phyloP scores from a whole-genome alignment of 2,888 invertebrate species.

The Stictocephala bisonia region DNA sequence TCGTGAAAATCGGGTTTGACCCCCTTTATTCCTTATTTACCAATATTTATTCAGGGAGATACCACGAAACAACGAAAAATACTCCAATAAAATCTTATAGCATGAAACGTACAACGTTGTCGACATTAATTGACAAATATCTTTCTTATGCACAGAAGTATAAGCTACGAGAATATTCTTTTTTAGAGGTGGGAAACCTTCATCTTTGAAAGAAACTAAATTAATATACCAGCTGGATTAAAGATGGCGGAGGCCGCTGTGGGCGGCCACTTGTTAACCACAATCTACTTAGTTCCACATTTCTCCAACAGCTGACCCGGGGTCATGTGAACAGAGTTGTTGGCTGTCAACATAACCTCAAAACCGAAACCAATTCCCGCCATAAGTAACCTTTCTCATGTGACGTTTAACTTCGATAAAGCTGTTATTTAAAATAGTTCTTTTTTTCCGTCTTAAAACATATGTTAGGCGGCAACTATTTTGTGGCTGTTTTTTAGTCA shows the following conservation, averaged over 20 bases:
- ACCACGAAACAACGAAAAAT: too few species aligned
- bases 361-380: constrained; percentile 29
- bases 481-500: constrained; percentile 1
- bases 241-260: constrained; percentile 22
- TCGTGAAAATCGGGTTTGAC: too few species aligned
- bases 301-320: constrained; percentile 20
- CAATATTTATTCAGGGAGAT: too few species aligned
- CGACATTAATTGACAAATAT: too few species aligned
- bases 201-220: too few species aligned
- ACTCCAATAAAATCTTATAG: too few species aligned
- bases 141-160: too few species aligned
- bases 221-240: not conserved
- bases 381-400: constrained; percentile 23
- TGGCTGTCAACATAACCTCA: constrained; percentile 15
- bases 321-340: constrained; percentile 38
- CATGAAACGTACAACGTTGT: too few species aligned
- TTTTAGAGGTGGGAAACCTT: too few species aligned
- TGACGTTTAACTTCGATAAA: constrained; percentile 23
- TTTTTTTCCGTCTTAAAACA: constrained; percentile 6
- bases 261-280: not conserved
- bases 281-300: constrained; percentile 12
- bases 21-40: too few species aligned
- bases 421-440: constrained; percentile 26
- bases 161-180: too few species aligned
- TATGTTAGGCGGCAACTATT: constrained; percentile 8